Conservation (phyloP, 1,140 invertebrate genomes). For the Acromyrmex heyeri region DNA sequence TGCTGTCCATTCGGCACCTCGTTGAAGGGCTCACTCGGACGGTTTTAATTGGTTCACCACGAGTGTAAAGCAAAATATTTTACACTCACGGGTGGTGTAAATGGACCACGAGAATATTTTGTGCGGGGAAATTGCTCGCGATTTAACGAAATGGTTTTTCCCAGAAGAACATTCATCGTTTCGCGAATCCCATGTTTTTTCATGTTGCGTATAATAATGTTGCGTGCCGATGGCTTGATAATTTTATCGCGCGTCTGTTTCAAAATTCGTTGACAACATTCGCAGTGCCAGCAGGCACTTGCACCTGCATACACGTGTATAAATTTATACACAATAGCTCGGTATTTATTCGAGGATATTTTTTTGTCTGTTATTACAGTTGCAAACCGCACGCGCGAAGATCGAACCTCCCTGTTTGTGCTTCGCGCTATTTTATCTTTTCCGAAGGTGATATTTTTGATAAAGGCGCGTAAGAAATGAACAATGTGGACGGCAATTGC, state of each 20-base stretch:
- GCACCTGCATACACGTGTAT: not conserved
- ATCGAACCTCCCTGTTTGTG: too few relatives aligned
- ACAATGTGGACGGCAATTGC: conserved; percentile 18
- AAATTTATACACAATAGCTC: not conserved
- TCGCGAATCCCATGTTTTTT: not conserved
- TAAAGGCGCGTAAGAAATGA: not conserved
- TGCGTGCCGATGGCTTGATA: conserved; percentile 9
- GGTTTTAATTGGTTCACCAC: conserved; percentile 38
- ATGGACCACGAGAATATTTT: not conserved
- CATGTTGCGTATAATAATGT: conserved; percentile 8
- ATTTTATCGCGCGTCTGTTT: conserved; percentile 23
- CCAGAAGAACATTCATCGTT: not conserved
- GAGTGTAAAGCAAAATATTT: conserved; percentile 40
- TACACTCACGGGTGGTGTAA: not conserved
- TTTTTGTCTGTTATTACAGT: not conserved
- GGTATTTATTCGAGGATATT: conserved; percentile 8
- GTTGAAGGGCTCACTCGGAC: not conserved
- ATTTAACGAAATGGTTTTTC: conserved; percentile 33
- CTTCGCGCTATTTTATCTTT: not conserved
- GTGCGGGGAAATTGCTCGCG: not conserved
- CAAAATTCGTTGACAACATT: conserved; percentile 2
- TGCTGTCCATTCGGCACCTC: not conserved
- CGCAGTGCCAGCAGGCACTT: not conserved
- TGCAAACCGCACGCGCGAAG: not conserved
- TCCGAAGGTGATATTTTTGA: not conserved